Evolutionary conservation across 2,888 invertebrate genomes (phyloP), one percentile per base, ranked within the genome.

Genomic region (Eupithecia abbreviata): DNA sequence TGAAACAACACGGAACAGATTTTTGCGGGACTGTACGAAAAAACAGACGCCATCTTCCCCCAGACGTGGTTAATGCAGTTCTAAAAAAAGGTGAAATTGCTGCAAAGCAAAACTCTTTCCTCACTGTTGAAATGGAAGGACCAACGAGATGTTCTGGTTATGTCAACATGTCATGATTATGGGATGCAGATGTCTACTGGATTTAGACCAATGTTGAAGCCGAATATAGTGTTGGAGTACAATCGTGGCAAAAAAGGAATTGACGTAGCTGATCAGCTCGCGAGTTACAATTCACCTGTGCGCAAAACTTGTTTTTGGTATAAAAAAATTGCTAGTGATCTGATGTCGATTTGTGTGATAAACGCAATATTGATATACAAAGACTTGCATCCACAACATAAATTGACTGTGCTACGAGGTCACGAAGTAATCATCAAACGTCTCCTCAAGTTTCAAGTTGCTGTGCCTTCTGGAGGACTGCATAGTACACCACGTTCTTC

Each of bases 201-300:
- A 73, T 71, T 42, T 45, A 72, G 71, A 58, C 75, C 71, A 71
- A 72, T 71, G 13, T 71, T 81, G 77, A 81, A 81, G 18, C 81
- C 79, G 30, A 72, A 77, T 51, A 77, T 77, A 47, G 76, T 81
- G 51, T 69, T 81, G 62, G 71, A 73, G 47, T 81, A 81, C 78
- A 81, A 79, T 73, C 43, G 58, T 15, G 75, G 74, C 51, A 81
- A 81, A 75, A 79, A 77, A 45, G 79, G 79, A 43, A 79, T 81
- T 47, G 79, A 79, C 71, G 42, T 80, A 49, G 76, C 78, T n/a
- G 77, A 81, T 55, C 77, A 81, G 73, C 74, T 80, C 51, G 77
- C 81, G 47, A 81, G 79, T 73, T 81, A 80, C 71, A 79, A 80
- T 69, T 74, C 72, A 41, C 81, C 79, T 45, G 72, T 78, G 18